These are phyloP conservation scores for Paramormyrops hopkinsi DNA, from an alignment of 2,797 vertebrate species.

Conservation along the genomic window DNA sequence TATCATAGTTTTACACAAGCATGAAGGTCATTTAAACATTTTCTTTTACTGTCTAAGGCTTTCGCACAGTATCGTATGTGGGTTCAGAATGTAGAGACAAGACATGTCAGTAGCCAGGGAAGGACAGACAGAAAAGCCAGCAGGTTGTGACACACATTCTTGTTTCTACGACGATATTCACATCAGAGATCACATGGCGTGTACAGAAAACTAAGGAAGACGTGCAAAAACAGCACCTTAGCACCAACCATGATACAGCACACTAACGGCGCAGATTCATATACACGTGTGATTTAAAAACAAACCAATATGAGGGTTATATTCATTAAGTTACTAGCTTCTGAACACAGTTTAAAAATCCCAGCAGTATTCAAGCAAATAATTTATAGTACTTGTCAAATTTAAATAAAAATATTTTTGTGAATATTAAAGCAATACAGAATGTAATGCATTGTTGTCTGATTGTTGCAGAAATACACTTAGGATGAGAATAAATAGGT, in stretches of 20 bases:
- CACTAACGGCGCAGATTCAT: background rate
- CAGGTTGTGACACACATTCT: background rate
- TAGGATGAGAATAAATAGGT: background rate
- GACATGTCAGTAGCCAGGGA: background rate
- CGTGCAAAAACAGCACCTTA: background rate
- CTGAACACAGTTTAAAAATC: background rate
- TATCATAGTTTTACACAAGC: background rate
- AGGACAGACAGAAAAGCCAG: background rate
- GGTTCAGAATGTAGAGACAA: background rate
- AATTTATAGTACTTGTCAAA: background rate
- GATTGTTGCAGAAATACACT: background rate
- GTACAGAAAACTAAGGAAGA: background rate
- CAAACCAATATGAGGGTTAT: background rate
- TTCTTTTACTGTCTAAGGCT: background rate
- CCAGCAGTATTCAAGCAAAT: background rate
- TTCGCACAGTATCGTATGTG: background rate
- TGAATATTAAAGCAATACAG: background rate
- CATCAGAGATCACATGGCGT: background rate
- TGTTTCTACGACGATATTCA: background rate
- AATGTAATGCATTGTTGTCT: background rate
- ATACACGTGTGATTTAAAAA: background rate
- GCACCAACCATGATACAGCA: background rate
- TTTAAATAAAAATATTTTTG: background rate
- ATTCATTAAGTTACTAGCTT: background rate
- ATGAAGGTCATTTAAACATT: background rate